Evolutionary conservation across 2,888 invertebrate species (phyloP).

Genomic region (Stratiomys singularior): DNA sequence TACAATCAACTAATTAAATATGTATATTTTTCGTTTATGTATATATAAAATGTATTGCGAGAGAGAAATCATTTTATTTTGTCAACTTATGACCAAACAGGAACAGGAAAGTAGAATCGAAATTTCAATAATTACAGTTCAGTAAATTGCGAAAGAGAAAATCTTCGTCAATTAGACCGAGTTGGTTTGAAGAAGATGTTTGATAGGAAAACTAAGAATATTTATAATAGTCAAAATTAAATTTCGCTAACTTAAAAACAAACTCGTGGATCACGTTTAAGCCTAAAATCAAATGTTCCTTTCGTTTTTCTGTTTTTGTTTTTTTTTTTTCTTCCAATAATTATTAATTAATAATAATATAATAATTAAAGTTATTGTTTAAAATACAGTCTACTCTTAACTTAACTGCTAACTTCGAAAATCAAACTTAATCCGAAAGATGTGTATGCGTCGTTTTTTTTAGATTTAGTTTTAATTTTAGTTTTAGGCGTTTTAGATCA

Average conservation of each 20-base stretch:
- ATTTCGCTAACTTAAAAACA: slow-evolving; percentile 23
- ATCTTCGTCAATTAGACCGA: not conserved
- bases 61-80: slow-evolving; percentile 9
- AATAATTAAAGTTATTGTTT: slow-evolving; percentile 34
- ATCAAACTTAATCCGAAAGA: slow-evolving; percentile 1
- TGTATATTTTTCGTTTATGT: too few relatives aligned
- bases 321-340: not conserved
- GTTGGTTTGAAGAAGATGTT: too few relatives aligned
- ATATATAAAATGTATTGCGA: slow-evolving; percentile 32
- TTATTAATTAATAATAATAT: slow-evolving; percentile 17
- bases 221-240: not conserved
- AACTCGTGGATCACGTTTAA: slow-evolving; percentile 14
- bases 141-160: slow-evolving; percentile 1
- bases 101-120: too few relatives aligned
- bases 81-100: not conserved
- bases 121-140: not conserved
- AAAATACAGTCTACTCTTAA: not conserved
- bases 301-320: too few relatives aligned
- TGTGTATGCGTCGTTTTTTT: not conserved
- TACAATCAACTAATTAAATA: too few relatives aligned
- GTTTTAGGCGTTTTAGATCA: slow-evolving; percentile 53
- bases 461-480: not conserved
- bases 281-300: not conserved
- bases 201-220: not conserved
- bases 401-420: slow-evolving; percentile 22